Percentiles rank a stretch among this genome's conserved stretches.
Conservation (phyloP, 35 echinoderm and acorn worm species). For the Diadema setosum region DNA sequence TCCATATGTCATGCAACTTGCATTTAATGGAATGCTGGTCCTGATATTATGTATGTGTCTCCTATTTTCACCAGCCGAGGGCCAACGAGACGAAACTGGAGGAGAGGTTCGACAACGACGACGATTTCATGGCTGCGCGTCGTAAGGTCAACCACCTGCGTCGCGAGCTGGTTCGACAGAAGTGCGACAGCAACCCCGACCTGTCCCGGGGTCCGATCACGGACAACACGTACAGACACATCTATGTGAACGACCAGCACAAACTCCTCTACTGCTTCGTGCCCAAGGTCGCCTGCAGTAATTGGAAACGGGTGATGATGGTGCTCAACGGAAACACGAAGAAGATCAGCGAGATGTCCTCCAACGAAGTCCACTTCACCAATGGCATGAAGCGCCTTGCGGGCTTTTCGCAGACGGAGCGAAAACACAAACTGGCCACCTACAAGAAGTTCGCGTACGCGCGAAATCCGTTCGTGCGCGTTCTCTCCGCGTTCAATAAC, state of each 20-base stretch:
- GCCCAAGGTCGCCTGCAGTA: slow-evolving; percentile 59
- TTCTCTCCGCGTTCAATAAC: slow-evolving; percentile 90
- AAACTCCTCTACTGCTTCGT: slow-evolving; percentile 90
- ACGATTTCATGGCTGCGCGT: slow-evolving; percentile 56
- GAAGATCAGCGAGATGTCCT: slow-evolving; percentile 38
- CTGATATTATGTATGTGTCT: neutral
- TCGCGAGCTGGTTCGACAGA: neutral
- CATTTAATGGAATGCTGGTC: neutral
- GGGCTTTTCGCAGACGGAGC: slow-evolving; percentile 20
- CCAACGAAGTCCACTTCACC: slow-evolving; percentile 77
- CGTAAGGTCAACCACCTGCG: slow-evolving; percentile 33
- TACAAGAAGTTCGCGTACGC: slow-evolving; percentile 88
- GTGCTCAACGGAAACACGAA: slow-evolving; percentile 32
- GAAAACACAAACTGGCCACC: slow-evolving; percentile 31
- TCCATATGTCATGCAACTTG: neutral
- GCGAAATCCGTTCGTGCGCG: slow-evolving; percentile 82
- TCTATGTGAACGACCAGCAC: slow-evolving; percentile 80
- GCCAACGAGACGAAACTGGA: neutral
- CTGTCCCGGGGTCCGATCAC: slow-evolving; percentile 34
- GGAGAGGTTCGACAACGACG: neutral
- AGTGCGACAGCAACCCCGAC: slow-evolving; percentile 50
- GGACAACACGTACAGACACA: slow-evolving; percentile 61
- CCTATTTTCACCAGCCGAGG: neutral
- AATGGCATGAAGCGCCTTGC: slow-evolving; percentile 82
- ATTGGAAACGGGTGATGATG: slow-evolving; percentile 95